Evolutionary conservation across 2,797 vertebrate genomes (phyloP).

Genomic region (Rhinoraja longicauda): DNA sequence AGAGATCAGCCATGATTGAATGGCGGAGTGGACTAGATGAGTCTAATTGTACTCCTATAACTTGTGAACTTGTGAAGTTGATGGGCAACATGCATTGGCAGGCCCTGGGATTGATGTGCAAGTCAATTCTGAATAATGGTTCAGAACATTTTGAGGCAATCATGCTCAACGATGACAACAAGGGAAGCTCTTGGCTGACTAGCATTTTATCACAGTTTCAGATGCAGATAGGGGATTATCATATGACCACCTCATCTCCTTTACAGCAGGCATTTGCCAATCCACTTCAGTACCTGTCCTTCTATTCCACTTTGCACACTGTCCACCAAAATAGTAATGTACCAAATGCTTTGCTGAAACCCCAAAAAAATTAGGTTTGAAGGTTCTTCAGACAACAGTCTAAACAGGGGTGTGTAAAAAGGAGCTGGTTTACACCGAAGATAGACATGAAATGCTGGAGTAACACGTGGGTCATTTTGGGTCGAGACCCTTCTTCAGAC

Average conservation of each 20-base stretch:
- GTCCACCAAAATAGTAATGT: not conserved
- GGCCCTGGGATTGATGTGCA: not conserved
- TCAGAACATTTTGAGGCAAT: slow-evolving; percentile 13
- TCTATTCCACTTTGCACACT: not conserved
- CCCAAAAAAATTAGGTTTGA: not conserved
- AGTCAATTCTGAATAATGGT: not conserved
- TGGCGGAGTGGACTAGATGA: too few relatives aligned
- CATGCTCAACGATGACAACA: not conserved
- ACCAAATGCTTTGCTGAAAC: not conserved
- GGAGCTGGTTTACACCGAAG: too few relatives aligned
- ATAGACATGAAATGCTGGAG: too few relatives aligned
- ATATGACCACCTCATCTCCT: not conserved
- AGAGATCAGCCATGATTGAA: too few relatives aligned
- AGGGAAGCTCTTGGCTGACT: slow-evolving; percentile 15
- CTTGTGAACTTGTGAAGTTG: not conserved
- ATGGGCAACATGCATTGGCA: not conserved
- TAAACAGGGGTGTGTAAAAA: not conserved
- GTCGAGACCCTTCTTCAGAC: too few relatives aligned
- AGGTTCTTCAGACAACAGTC: not conserved
- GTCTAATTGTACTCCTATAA: too few relatives aligned
- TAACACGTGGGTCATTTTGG: too few relatives aligned
- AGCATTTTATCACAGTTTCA: slow-evolving; percentile 22
- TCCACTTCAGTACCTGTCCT: not conserved
- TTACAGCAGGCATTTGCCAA: not conserved
- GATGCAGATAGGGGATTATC: slow-evolving; percentile 11